Conservation (phyloP, 2,888 invertebrate genomes). For the Stegophylla sp. region DNA sequence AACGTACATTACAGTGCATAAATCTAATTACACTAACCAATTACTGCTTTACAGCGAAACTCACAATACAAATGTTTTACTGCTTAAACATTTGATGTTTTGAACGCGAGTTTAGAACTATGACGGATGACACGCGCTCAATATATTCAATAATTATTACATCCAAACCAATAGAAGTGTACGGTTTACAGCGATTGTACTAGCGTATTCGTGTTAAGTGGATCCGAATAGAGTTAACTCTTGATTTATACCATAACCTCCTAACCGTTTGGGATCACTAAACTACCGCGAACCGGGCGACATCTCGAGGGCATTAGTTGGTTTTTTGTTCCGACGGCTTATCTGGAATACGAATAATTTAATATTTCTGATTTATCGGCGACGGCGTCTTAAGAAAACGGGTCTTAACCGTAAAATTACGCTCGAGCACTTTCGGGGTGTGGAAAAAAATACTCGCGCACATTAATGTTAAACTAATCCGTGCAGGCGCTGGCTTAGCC, state of each 20-base stretch:
- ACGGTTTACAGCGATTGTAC: neutral
- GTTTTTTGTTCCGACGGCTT: constrained; percentile 35
- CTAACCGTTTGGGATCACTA: constrained; percentile 25
- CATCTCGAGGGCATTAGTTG: constrained; percentile 21
- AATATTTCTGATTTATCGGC: constrained; percentile 16
- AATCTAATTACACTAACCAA: too few species aligned
- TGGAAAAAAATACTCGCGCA: constrained; percentile 1
- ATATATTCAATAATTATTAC: constrained; percentile 3
- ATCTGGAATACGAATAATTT: constrained; percentile 33
- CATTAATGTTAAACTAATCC: too few species aligned
- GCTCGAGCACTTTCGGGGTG: neutral
- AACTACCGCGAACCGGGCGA: neutral
- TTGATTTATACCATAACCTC: constrained; percentile 21
- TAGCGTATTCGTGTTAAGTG: constrained; percentile 8
- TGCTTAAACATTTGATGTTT: neutral
- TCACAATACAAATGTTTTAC: neutral
- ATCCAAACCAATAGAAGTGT: neutral
- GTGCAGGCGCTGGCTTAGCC: too few species aligned
- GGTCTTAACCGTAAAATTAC: neutral
- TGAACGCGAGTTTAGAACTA: neutral
- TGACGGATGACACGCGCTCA: neutral
- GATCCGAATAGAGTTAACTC: neutral
- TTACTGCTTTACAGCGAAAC: too few species aligned
- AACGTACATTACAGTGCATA: too few species aligned
- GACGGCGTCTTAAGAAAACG: neutral